These are phyloP conservation scores for Eugnorisma glareosa DNA, from an alignment of 2,888 invertebrate genomes.

Conservation along the genomic window DNA sequence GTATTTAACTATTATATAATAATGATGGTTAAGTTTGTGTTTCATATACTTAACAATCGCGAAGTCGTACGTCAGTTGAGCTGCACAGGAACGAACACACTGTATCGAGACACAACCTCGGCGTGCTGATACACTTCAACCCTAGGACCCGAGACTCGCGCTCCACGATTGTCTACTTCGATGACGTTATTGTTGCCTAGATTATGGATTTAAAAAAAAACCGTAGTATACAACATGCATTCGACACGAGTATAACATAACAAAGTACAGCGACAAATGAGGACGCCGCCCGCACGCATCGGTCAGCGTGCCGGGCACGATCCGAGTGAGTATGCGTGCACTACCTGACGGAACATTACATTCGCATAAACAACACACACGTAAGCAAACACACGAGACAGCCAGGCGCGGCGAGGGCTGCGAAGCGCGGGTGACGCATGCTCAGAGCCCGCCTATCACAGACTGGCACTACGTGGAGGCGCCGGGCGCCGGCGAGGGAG, in stretches of 20 bases:
- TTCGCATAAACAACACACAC: conserved; percentile 23
- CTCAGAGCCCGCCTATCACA: conserved; percentile 63
- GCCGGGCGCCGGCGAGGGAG: conserved; percentile 65
- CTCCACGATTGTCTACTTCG: background rate
- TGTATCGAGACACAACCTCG: background rate
- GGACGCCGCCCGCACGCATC: background rate
- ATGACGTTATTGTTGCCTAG: background rate
- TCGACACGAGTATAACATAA: background rate
- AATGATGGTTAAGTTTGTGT: conserved; percentile 4
- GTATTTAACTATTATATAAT: background rate
- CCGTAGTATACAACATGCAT: background rate
- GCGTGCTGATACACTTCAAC: background rate
- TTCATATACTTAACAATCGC: background rate
- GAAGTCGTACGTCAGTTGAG: background rate
- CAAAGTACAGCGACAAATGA: background rate
- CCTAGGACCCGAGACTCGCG: no score
- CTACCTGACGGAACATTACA: conserved; percentile 2
- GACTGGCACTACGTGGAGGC: conserved; percentile 83
- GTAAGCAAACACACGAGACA: conserved; percentile 26
- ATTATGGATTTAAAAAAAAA: background rate
- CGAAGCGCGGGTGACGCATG: conserved; percentile 47
- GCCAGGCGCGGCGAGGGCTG: conserved; percentile 55
- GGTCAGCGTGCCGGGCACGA: background rate
- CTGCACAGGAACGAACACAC: background rate
- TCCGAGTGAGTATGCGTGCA: background rate